Evolutionary conservation across 2,888 invertebrate genomes (phyloP), one percentile per base, ranked within the genome.

Genomic region (Unio delphinus): DNA sequence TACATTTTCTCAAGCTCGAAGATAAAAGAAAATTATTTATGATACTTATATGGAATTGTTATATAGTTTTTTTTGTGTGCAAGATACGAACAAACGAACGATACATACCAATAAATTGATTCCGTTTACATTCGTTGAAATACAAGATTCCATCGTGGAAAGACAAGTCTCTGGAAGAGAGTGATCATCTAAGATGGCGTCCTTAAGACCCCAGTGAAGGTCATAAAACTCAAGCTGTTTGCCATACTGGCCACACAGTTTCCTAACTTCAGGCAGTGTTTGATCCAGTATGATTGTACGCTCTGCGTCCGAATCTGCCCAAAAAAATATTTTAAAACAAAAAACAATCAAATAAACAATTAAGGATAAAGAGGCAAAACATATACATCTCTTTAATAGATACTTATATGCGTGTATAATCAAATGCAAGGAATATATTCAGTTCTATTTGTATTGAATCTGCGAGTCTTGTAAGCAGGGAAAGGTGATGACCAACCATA

Each of bases 241-340:
- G 23, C 89, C 89, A 55, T 82, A 80, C 23, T 87, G 83, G 45
- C 80, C 79, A 69, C 88, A 90, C 64, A 86, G 80, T 30, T 83
- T 81, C 67, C 89, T 88, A 20, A 91, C 79, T 54, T 87, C 68
- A 8, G 95, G 94, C 76, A 94, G 94, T 28, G 95, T 93, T 18
- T 92, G 92, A 82, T 94, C 94, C 80, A 94, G 94, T 4, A 96
- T 90, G 26, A 93, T 92, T 1, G 94, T 94, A 82, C 95, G 94
- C 88, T 96, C 95, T 45, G 94, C 93, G 76, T 93, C 93, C 85
- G 94, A 94, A 89, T 95, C 94, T 94, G 77, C 5, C 57, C 67
- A 55, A 5, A 1, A 18, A 28, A 7, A n/a, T n/a, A n/a, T n/a
- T n/a, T n/a, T n/a, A n/a, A n/a, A n/a, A n/a, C n/a, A n/a, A n/a